Evolutionary conservation across 2,797 vertebrate species (phyloP).

Genomic region (Vultur gryphus): DNA sequence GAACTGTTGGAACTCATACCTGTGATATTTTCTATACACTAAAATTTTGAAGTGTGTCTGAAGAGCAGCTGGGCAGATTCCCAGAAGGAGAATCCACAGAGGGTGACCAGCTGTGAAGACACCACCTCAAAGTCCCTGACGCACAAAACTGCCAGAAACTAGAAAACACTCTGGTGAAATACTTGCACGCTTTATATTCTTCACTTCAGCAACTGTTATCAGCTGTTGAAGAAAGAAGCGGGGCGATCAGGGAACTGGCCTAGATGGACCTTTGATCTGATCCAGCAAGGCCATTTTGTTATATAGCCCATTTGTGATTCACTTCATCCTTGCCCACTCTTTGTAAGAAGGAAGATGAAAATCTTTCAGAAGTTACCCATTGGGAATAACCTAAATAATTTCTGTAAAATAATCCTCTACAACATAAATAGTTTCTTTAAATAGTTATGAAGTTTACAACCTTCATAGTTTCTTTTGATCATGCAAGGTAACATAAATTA

Average conservation of each 20-base stretch:
- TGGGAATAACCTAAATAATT: background rate
- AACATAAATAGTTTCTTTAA: background rate
- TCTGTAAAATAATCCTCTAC: background rate
- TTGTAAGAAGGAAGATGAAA: background rate
- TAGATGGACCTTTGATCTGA: background rate
- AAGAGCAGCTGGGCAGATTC: background rate
- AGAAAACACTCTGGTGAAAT: background rate
- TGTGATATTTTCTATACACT: background rate
- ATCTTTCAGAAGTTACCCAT: background rate
- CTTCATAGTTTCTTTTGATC: background rate
- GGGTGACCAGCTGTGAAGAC: background rate
- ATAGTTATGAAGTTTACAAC: too few relatives aligned
- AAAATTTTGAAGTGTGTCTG: background rate
- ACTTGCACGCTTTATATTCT: background rate
- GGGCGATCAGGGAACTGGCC: accelerated
- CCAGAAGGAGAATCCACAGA: background rate
- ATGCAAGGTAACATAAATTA: background rate
- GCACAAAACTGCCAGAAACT: background rate
- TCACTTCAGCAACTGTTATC: background rate
- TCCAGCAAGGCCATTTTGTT: background rate
- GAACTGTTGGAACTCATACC: background rate
- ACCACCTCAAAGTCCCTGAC: background rate
- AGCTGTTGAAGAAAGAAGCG: background rate
- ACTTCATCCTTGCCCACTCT: background rate
- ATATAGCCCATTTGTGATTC: background rate